Conservation (phyloP, 2,797 vertebrate genomes). For the Sternotherus odoratus region DNA sequence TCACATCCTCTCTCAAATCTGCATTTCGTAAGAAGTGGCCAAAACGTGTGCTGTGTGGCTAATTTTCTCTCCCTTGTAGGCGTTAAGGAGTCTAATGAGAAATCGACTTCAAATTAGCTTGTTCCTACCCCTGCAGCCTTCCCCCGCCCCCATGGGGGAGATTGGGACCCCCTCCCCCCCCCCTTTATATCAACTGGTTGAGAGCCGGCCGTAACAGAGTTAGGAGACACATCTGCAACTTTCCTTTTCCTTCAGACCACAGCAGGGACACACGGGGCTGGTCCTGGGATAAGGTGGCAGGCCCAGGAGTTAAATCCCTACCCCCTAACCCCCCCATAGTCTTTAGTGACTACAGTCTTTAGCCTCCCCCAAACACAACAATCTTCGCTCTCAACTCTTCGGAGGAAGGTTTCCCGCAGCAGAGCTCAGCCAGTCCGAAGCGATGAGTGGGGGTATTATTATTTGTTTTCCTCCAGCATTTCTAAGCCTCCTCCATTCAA, state of each 20-base stretch:
- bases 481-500: not conserved
- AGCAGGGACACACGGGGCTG: slow-evolving; percentile 46
- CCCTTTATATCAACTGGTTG: slow-evolving; percentile 28
- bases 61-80: slow-evolving; percentile 77
- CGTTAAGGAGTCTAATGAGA: slow-evolving; percentile 77
- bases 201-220: not conserved
- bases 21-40: slow-evolving; percentile 89
- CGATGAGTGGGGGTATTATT: not conserved
- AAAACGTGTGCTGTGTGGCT: slow-evolving; percentile 81
- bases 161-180: slow-evolving; percentile 19
- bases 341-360: not conserved
- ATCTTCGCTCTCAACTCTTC: not conserved
- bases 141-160: slow-evolving; percentile 33
- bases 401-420: not conserved
- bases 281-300: slow-evolving; percentile 48
- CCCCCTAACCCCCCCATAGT: not conserved
- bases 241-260: slow-evolving; percentile 63
- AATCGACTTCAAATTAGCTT: slow-evolving; percentile 74
- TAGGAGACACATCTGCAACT: slow-evolving; percentile 29
- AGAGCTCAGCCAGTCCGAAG: not conserved
- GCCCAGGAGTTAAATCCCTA: slow-evolving; percentile 34
- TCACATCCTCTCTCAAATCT: slow-evolving; percentile 89
- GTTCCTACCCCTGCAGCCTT: slow-evolving; percentile 65
- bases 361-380: not conserved
- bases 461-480: not conserved